phyloP scores from a whole-genome alignment of 2,113 vertebrate species.

The Cryptotis parvus region DNA sequence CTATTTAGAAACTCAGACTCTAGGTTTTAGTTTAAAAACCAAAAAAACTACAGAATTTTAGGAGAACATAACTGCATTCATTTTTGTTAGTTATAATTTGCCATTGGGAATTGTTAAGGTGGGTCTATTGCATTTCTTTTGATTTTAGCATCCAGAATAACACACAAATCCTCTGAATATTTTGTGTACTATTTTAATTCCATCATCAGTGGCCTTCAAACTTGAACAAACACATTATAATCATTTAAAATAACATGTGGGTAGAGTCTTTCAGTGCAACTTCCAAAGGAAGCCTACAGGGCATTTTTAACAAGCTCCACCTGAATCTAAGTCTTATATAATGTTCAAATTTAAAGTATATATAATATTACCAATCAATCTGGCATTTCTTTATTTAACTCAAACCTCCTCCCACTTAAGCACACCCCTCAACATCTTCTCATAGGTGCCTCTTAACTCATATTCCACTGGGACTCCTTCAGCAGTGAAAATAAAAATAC shows the following conservation, averaged over 20 bases:
- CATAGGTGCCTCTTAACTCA: neutral
- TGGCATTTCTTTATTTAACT: constrained; percentile 19
- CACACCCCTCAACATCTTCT: neutral
- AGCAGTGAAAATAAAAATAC: neutral
- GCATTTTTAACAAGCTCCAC: constrained; percentile 33
- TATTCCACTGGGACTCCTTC: neutral
- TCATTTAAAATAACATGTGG: neutral
- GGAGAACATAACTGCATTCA: neutral
- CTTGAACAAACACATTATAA: neutral
- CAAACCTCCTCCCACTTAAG: neutral
- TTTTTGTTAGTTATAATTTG: neutral
- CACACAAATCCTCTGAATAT: neutral
- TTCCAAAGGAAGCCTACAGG: neutral
- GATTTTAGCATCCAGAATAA: neutral
- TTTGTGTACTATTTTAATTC: neutral
- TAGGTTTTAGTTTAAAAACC: neutral
- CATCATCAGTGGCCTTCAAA: neutral
- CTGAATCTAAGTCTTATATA: constrained; percentile 29
- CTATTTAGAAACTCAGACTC: neutral
- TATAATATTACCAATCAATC: constrained; percentile 38
- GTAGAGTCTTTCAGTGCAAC: neutral
- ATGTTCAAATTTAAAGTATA: constrained; percentile 59
- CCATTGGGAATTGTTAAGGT: neutral
- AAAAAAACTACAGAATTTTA: neutral
- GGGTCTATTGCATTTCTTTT: neutral